phyloP scores from a whole-genome alignment of 2,113 vertebrate species.

The Lontra canadensis region DNA sequence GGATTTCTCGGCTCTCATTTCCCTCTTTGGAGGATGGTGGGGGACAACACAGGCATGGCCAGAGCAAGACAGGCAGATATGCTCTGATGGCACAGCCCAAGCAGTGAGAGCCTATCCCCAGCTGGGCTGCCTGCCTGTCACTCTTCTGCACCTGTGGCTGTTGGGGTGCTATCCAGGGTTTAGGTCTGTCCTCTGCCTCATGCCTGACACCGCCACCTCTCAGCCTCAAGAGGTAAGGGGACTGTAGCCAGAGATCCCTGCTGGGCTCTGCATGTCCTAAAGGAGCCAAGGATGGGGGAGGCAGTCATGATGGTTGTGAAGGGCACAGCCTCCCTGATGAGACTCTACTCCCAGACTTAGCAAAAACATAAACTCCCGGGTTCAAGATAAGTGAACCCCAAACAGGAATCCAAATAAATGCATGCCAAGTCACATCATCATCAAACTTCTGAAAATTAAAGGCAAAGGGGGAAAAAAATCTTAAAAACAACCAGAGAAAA shows the following conservation, averaged over 20 bases:
- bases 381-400: neutral
- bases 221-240: neutral
- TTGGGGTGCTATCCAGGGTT: neutral
- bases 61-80: fast-evolving
- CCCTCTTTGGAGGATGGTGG: neutral
- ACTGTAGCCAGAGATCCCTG: neutral
- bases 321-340: neutral
- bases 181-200: neutral
- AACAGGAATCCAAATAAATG: neutral
- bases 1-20: neutral
- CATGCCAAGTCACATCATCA: too few species aligned
- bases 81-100: fast-evolving
- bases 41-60: fast-evolving
- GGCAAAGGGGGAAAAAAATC: neutral
- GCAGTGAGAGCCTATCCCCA: neutral
- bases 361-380: neutral
- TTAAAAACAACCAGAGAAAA: neutral
- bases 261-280: fast-evolving
- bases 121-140: neutral
- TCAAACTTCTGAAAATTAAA: neutral
- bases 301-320: neutral
- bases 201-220: neutral
- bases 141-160: neutral
- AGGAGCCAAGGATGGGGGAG: neutral
- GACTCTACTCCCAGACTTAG: neutral